A percentile compares a stretch with the other conserved stretches of the same genome.
Evolutionary conservation across 2,113 vertebrate species (phyloP).

Genomic region (Solea solea): DNA sequence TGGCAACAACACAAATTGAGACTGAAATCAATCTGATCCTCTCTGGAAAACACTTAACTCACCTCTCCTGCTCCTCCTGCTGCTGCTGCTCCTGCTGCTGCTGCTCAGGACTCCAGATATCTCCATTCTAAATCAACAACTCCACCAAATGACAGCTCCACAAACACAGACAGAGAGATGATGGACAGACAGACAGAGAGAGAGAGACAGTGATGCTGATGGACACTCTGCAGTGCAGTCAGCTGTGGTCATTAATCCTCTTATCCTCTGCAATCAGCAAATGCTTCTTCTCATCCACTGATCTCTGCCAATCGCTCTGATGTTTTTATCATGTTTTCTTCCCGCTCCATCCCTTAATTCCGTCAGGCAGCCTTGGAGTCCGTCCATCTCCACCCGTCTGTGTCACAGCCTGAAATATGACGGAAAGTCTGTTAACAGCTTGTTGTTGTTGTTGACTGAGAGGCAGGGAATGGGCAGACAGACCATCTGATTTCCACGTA

Average conservation of each 20-base stretch:
- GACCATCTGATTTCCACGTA: too few species aligned
- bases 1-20: not conserved
- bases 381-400: conserved; percentile 7
- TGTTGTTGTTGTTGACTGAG: not conserved
- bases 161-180: not conserved
- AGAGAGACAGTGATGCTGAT: not conserved
- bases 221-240: conserved; percentile 30
- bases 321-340: conserved; percentile 28
- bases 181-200: not conserved
- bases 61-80: conserved; percentile 26
- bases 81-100: not conserved
- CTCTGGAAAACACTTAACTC: not conserved
- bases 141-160: not conserved
- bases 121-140: conserved; percentile 1
- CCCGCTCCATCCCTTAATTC: conserved; percentile 22
- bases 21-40: not conserved
- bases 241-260: conserved; percentile 61
- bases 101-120: not conserved
- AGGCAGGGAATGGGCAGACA: too few species aligned
- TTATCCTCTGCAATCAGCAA: conserved; percentile 65
- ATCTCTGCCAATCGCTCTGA: conserved; percentile 34
- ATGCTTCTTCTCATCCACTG: conserved; percentile 53
- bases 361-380: not conserved
- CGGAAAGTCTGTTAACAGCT: conserved; percentile 20
- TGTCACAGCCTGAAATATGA: conserved; percentile 39